Evolutionary conservation across 2,888 invertebrate genomes (phyloP).

Genomic region (Argyresthia albistria): DNA sequence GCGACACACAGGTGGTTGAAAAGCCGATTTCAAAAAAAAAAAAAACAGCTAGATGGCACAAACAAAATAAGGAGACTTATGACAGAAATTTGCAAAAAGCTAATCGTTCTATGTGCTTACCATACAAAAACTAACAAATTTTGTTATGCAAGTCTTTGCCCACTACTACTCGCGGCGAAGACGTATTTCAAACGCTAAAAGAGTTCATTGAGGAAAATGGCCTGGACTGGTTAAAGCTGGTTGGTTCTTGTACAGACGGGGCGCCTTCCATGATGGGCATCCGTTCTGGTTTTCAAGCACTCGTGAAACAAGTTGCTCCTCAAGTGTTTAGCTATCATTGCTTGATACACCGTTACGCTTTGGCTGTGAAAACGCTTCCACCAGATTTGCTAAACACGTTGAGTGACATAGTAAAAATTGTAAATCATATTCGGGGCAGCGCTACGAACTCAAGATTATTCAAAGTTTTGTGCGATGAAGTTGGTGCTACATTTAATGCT

Average conservation of each 20-base stretch:
- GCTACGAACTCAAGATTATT: constrained; percentile 1
- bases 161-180: constrained; percentile 11
- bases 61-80: no score
- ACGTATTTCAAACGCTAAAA: constrained; percentile 11
- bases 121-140: no score
- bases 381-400: constrained; percentile 11
- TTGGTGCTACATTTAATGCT: constrained; percentile 7
- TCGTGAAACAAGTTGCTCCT: constrained; percentile 13
- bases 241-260: constrained; percentile 11
- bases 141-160: constrained; percentile 11
- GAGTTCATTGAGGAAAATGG: constrained; percentile 9
- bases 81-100: no score
- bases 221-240: constrained; percentile 11
- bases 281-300: constrained; percentile 10
- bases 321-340: constrained; percentile 9
- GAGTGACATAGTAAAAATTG: constrained; percentile 10
- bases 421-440: constrained; percentile 8
- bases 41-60: no score
- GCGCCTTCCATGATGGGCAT: constrained; percentile 10
- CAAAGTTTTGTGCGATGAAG: constrained; percentile 6
- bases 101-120: no score
- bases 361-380: constrained; percentile 12
- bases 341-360: constrained; percentile 11
- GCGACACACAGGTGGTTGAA: no score
- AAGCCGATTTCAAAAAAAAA: no score